Conservation (phyloP, 1,140 invertebrate genomes). For the Lasaia peninsularis region DNA sequence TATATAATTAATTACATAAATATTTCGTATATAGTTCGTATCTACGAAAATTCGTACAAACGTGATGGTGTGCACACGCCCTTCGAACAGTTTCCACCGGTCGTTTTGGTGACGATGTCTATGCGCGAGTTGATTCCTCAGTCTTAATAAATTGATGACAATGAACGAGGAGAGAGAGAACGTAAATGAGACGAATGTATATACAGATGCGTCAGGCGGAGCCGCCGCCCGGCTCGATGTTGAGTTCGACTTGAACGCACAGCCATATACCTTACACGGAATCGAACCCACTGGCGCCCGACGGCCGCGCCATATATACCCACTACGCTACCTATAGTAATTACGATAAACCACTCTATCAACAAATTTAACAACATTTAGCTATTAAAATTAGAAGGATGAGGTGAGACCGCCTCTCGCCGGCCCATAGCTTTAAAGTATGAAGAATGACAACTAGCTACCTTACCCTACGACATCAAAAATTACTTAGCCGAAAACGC, state of each 20-base stretch:
- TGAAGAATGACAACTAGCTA: conserved; percentile 56
- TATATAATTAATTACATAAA: not conserved
- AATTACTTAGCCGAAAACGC: conserved; percentile 42
- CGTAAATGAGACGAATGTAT: conserved; percentile 72
- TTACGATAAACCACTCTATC: conserved; percentile 71
- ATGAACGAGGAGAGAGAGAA: conserved; percentile 74
- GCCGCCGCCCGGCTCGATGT: conserved; percentile 42
- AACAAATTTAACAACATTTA: conserved; percentile 75
- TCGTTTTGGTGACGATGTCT: conserved; percentile 65
- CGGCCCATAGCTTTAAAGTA: conserved; percentile 20
- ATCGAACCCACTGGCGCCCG: conserved; percentile 44
- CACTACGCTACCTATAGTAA: conserved; percentile 57
- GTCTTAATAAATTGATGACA: conserved; percentile 77
- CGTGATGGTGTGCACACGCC: conserved; percentile 7
- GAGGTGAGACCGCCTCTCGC: conserved; percentile 35
- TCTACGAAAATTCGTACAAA: conserved; percentile 5
- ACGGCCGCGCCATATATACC: conserved; percentile 52
- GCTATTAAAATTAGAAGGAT: conserved; percentile 70
- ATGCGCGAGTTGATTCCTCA: conserved; percentile 74
- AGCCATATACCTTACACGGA: conserved; percentile 64
- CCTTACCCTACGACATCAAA: conserved; percentile 66
- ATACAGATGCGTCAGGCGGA: conserved; percentile 55
- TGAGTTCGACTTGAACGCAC: conserved; percentile 64
- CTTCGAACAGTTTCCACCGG: conserved; percentile 47
- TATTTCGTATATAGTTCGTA: not conserved